phyloP scores from a whole-genome alignment of 2,113 vertebrate genomes.

The Pollachius pollachius region DNA sequence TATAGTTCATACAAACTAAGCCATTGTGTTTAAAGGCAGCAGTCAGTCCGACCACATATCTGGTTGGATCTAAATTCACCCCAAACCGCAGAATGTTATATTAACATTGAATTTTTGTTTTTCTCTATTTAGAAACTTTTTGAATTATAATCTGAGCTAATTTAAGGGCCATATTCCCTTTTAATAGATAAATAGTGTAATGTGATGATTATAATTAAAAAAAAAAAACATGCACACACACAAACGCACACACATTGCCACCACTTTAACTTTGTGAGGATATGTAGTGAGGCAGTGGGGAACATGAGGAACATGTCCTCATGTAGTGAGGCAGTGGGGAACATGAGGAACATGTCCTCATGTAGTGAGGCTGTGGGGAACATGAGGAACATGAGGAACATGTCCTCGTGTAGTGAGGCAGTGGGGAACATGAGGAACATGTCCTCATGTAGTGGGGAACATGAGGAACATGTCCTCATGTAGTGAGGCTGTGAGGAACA shows the following conservation, averaged over 20 bases:
- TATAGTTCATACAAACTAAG: conserved; percentile 62
- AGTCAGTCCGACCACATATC: conserved; percentile 52
- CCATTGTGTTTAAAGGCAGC: conserved; percentile 46
- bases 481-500: too few relatives aligned
- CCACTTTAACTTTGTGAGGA: too few relatives aligned
- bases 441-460: too few relatives aligned
- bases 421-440: too few relatives aligned
- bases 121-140: conserved; percentile 50
- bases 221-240: too few relatives aligned
- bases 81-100: conserved; percentile 64
- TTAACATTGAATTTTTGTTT: conserved; percentile 65
- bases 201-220: too few relatives aligned
- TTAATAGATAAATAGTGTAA: too few relatives aligned
- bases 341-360: conserved; percentile 1
- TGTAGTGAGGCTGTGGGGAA: too few relatives aligned
- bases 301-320: conserved; percentile 34
- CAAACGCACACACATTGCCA: not conserved
- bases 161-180: conserved; percentile 20
- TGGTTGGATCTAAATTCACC: conserved; percentile 48
- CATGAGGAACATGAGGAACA: too few relatives aligned
- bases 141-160: conserved; percentile 31
- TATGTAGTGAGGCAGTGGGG: conserved; percentile 39
- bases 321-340: conserved; percentile 15
- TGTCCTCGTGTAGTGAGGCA: too few relatives aligned
- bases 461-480: too few relatives aligned